Base-by-base conservation (phyloP, 2,888 invertebrate species). In the Hyposoter dolosus region DNA sequence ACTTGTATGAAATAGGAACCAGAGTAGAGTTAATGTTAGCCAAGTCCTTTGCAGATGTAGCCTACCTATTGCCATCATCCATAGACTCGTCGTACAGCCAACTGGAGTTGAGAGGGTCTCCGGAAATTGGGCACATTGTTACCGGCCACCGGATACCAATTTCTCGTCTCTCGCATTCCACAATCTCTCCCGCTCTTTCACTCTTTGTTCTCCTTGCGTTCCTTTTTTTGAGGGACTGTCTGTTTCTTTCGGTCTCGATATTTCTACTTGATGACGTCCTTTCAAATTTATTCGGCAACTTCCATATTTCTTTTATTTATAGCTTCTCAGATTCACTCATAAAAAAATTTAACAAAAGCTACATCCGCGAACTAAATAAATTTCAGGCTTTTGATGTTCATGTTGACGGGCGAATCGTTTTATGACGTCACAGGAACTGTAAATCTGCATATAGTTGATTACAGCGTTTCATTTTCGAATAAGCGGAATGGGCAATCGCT, bases 61-160 rank as follows among this genome's bases (percentile, higher is more conserved):
- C 50, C 43, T 53, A 35, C 66, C 12, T n/a, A 80, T 72, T 65
- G 15, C 50, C 50, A 53, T 47, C 76, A 15, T 15, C 53, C 35
- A 65, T 50, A 19, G 19, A 71, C 50, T 56, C 71, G 69, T 50
- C 17, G 79, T 78, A 40, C 43, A 43, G 35, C 9, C 47, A 45
- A 35, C 66, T 60, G 28, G 77, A 89, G 85, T 87, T 83, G 85
- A 87, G 84, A 87, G 81, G 87, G 86, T 87, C 80, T 74, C 84
- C 81, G 87, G 87, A 89, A 89, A 90, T 89, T 89, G 87, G 86
- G 81, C 69, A 83, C 74, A 82, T 88, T 88, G 89, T 89, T 89
- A 89, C 84, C 77, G 83, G 83, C 79, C 82, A 84, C 83, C 85
- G 83, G 86, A 87, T 84, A 89, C 88, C 84, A 87, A 88, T 90